Conservation (phyloP, 2,113 vertebrate species). For the Ameiurus melas region DNA sequence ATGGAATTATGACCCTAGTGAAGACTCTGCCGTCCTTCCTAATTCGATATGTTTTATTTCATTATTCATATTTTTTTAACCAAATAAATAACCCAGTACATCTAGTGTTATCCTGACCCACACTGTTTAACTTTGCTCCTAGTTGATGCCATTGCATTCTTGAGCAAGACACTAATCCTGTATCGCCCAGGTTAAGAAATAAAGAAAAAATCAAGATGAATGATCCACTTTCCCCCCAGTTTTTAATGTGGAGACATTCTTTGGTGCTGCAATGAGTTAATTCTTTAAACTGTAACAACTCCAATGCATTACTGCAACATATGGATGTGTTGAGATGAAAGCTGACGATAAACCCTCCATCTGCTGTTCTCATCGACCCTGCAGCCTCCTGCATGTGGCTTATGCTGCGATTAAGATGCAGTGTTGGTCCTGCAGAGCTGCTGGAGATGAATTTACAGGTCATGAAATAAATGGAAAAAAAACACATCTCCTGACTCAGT, state of each 20-base stretch:
- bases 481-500: slow-evolving; percentile 38
- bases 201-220: background rate
- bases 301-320: slow-evolving; percentile 28
- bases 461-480: slow-evolving; percentile 60
- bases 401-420: slow-evolving; percentile 62
- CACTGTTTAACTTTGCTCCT: background rate
- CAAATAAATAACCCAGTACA: background rate
- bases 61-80: background rate
- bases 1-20: background rate
- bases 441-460: slow-evolving; percentile 56
- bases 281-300: slow-evolving; percentile 24
- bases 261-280: slow-evolving; percentile 17
- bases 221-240: background rate
- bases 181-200: background rate
- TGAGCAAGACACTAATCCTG: background rate
- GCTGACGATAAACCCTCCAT: slow-evolving; percentile 56
- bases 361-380: slow-evolving; percentile 61
- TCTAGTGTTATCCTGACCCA: background rate
- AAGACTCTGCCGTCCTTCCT: background rate
- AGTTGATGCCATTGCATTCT: background rate
- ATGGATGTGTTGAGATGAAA: slow-evolving; percentile 46
- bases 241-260: background rate
- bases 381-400: slow-evolving; percentile 52
- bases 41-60: background rate
- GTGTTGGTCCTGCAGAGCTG: slow-evolving; percentile 36